These are phyloP conservation scores for Narcine bancroftii DNA, from an alignment of 2,113 vertebrate species.

Conservation along the genomic window DNA sequence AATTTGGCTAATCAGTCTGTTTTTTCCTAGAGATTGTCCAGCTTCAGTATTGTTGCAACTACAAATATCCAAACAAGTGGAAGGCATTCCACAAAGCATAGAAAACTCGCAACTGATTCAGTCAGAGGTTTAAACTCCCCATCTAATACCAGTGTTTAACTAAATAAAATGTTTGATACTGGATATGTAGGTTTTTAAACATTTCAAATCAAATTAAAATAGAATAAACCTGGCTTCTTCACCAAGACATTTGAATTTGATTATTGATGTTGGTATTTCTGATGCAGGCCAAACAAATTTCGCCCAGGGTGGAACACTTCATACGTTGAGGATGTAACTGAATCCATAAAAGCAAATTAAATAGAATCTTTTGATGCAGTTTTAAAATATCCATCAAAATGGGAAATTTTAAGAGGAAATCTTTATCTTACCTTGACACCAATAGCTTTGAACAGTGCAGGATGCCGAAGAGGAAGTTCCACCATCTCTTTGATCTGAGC, in stretches of 20 bases:
- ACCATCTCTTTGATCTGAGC: conserved; percentile 99
- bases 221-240: background rate
- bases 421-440: conserved; percentile 83
- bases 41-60: background rate
- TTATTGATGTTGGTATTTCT: background rate
- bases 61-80: background rate
- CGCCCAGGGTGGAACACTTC: background rate
- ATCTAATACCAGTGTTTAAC: background rate
- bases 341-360: background rate
- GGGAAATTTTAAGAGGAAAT: background rate
- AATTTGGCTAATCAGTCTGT: background rate
- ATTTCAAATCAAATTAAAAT: background rate
- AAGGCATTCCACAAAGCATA: background rate
- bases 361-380: background rate
- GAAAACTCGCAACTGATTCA: background rate
- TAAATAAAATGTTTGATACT: background rate
- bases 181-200: background rate
- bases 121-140: background rate
- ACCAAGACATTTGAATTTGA: background rate
- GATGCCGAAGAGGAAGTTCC: conserved; percentile 89
- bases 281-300: background rate
- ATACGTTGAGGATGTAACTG: background rate
- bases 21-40: background rate
- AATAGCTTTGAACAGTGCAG: conserved; percentile 94
- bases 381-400: background rate